A percentile compares a stretch with the other conserved stretches of the same genome.
phyloP scores from a whole-genome alignment of 2,113 vertebrate species.

The Saguinus imperator region DNA sequence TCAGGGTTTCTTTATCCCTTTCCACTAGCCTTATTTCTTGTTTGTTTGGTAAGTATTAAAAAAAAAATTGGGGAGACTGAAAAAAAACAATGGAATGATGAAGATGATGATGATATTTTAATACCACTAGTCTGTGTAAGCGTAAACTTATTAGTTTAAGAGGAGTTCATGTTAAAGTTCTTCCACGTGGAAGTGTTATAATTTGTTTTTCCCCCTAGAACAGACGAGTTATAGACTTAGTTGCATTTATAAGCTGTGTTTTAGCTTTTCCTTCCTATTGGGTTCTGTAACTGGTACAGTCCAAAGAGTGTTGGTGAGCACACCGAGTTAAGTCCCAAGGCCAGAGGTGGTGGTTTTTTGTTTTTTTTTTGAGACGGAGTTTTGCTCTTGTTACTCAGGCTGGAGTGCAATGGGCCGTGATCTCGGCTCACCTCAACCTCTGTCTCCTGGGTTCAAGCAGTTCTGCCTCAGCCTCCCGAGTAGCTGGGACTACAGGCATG shows the following conservation, averaged over 20 bases:
- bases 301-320: background rate
- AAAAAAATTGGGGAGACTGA: conserved; percentile 16
- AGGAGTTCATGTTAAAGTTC: background rate
- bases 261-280: conserved; percentile 15
- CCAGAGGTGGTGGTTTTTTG: background rate
- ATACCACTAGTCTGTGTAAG: background rate
- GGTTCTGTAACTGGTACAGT: background rate
- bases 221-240: background rate
- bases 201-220: background rate
- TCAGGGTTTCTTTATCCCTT: conserved; percentile 99
- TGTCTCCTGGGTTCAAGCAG: too few relatives aligned
- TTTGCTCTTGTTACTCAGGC: too few relatives aligned
- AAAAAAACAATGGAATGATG: background rate
- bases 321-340: background rate
- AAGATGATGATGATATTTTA: background rate
- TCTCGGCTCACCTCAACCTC: too few relatives aligned
- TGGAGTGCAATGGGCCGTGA: too few relatives aligned
- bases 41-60: conserved; percentile 94
- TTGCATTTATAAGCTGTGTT: conserved; percentile 1
- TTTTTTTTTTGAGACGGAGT: too few relatives aligned
- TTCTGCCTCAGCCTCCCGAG: too few relatives aligned
- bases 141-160: background rate
- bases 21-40: conserved; percentile 95
- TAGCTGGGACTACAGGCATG: too few relatives aligned
- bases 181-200: background rate